Percentiles rank a stretch among this genome's conserved stretches.
Conservation (phyloP, 2,113 vertebrate genomes). For the Cepphus grylle region DNA sequence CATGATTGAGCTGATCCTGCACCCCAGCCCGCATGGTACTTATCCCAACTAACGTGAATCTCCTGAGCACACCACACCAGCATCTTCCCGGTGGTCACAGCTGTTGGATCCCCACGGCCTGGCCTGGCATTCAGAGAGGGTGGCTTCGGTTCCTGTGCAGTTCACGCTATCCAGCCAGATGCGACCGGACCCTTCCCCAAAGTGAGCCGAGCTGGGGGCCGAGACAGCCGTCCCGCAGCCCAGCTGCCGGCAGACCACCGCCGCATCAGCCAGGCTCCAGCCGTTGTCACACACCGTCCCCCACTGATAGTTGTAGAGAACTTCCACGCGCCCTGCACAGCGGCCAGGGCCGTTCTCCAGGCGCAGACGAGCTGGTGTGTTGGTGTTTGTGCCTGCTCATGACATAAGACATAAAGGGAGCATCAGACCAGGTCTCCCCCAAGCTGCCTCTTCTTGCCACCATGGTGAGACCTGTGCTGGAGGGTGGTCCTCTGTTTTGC, state of each 20-base stretch:
- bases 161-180: background rate
- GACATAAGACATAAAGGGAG: background rate
- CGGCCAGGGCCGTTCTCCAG: background rate
- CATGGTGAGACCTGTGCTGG: background rate
- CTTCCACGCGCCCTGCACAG: conserved; percentile 32
- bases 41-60: background rate
- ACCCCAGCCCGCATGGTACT: rapidly evolving
- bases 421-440: background rate
- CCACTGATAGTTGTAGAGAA: conserved; percentile 12
- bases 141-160: background rate
- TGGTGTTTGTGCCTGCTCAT: background rate
- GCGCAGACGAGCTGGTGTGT: background rate
- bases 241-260: conserved; percentile 30
- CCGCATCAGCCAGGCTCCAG: background rate
- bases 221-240: background rate
- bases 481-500: background rate
- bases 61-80: conserved; percentile 18
- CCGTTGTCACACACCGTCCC: background rate
- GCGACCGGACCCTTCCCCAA: background rate
- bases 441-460: background rate
- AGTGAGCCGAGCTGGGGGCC: background rate
- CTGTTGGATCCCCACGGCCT: background rate
- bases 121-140: background rate
- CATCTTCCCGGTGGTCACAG: conserved; percentile 36
- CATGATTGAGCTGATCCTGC: background rate